phyloP scores from a whole-genome alignment of 2,888 invertebrate species.

The Polydrusus cervinus region DNA sequence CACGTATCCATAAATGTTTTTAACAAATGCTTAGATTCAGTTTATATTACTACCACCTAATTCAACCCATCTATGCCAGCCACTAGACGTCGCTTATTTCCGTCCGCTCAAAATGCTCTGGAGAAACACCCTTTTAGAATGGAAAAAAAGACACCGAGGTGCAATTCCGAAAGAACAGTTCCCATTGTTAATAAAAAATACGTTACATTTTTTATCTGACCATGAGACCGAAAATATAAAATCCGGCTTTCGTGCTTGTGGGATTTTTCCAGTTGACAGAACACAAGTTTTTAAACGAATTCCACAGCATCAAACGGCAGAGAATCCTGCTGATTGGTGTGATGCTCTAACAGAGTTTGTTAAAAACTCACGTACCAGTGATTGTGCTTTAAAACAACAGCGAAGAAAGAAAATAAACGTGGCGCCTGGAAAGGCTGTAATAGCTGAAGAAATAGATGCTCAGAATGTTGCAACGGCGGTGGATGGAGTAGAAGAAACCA shows the following conservation, averaged over 20 bases:
- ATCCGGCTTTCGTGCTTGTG: neutral
- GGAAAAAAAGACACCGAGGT: too few relatives aligned
- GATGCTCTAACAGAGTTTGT: neutral
- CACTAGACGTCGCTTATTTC: too few relatives aligned
- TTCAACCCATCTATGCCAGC: too few relatives aligned
- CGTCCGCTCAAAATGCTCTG: too few relatives aligned
- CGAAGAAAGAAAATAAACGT: neutral
- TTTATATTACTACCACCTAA: too few relatives aligned
- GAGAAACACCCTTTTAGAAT: too few relatives aligned
- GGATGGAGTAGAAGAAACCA: neutral
- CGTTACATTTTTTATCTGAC: neutral
- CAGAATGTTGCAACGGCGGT: neutral
- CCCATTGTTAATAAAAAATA: too few relatives aligned
- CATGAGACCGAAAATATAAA: neutral
- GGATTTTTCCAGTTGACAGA: neutral
- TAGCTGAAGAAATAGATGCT: neutral
- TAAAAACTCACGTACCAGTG: neutral
- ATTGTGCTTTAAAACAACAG: neutral
- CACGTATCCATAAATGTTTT: too few relatives aligned
- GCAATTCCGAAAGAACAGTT: too few relatives aligned
- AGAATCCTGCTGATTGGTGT: conserved; percentile 1
- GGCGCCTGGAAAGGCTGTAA: neutral
- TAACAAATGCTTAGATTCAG: too few relatives aligned
- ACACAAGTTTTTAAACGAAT: neutral
- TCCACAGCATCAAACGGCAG: neutral